Conservation (phyloP, 2,888 invertebrate genomes). For the Cylindroiulus punctatus region DNA sequence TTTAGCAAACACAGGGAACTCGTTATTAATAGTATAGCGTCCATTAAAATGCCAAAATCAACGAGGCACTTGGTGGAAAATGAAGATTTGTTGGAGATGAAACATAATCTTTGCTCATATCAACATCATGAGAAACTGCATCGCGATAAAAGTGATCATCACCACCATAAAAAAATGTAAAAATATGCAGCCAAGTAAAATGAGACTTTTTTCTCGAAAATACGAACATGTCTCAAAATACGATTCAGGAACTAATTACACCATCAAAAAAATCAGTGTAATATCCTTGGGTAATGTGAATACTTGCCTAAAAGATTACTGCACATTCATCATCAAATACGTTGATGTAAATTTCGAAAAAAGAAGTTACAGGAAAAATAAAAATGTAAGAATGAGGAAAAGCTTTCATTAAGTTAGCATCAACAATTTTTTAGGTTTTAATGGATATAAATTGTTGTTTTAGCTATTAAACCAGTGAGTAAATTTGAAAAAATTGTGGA, state of each 20-base stretch:
- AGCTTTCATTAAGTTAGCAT: neutral
- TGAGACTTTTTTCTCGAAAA: neutral
- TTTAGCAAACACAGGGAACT: neutral
- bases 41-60: conserved; percentile 1
- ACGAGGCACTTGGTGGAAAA: neutral
- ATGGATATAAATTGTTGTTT: neutral
- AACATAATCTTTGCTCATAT: neutral
- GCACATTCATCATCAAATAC: neutral
- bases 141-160: neutral
- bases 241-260: neutral
- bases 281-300: neutral
- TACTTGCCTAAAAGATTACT: neutral
- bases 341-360: neutral
- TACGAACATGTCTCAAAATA: neutral
- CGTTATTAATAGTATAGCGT: conserved; percentile 8
- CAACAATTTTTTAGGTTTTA: neutral
- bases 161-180: neutral
- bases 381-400: neutral
- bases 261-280: neutral
- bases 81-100: conserved; percentile 1
- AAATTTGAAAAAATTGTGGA: neutral
- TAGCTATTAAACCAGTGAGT: neutral
- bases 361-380: neutral
- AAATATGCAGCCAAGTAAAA: neutral
- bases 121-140: neutral